Evolutionary conservation across 35 echinoderm and acorn worm species (phyloP), one percentile per base, ranked within the genome.

Genomic region (Lytechinus variegatus): DNA sequence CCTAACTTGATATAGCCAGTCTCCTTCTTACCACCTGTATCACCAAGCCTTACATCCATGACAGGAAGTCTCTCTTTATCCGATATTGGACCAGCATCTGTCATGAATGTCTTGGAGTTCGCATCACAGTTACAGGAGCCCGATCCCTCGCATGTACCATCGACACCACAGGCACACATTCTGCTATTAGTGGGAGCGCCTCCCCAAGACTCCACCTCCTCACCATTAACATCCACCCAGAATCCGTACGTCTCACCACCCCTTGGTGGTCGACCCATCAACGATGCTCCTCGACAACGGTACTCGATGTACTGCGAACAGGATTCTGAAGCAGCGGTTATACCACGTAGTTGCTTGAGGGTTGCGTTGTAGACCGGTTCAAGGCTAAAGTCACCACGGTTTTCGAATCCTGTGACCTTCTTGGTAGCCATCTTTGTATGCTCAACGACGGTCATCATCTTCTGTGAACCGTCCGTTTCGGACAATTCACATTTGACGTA

Each of bases 71-170:
- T 54, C 9, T 86, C 55, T 72, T 97, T 97, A 14, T 97, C 94
- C 44, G 90, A 95, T 28, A 97, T 86, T 19, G 53, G 33, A 6
- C 96, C 96, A 14, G 94, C 89, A 24, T 97, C 96, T 1, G 86
- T 79, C 56, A 60, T 1, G 28, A 54, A 86, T 8, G 86, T 56
- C 54, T 87, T 93, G 0, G 57, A 27, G 58, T 97, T 95, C 44
- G 58, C 52, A 86, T 97, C 96, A 93, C 96, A 97, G 89, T 97
- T 97, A 56, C 96, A 97, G 16, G 94, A 4, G 5, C 61, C 91
- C 8, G 21, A 28, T 3, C 87, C 71, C 12, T 5, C 57, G 16
- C 79, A 95, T 12, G 52, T 71, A 0, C 89, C 95, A 12, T 55
- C 58, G 27, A 95, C 89, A 52, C 95, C 95, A 54, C 95, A 95